Conservation (phyloP, 35 echinoderm and acorn worm species). For the Stichopus chloronotus region DNA sequence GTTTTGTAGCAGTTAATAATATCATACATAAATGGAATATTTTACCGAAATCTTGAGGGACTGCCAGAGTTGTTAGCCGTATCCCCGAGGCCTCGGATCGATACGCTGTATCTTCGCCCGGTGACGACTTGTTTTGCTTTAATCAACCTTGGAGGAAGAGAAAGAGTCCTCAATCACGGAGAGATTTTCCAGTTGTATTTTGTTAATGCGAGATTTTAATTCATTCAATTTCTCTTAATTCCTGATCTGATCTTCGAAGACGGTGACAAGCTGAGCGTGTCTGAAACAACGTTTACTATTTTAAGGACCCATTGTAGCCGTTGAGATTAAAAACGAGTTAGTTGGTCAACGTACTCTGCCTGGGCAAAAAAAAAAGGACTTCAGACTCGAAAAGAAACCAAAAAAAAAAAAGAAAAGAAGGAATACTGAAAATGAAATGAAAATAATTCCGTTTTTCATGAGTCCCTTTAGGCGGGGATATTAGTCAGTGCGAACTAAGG, state of each 20-base stretch:
- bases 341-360: constrained; percentile 38
- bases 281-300: constrained; percentile 44
- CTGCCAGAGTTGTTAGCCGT: constrained; percentile 32
- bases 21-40: constrained; percentile 56
- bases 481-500: background rate
- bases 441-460: background rate
- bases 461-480: background rate
- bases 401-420: background rate
- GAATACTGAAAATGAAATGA: background rate
- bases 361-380: background rate
- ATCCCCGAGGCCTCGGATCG: constrained; percentile 44
- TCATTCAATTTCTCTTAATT: constrained; percentile 49
- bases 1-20: constrained; percentile 52
- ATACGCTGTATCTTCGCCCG: background rate
- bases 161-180: constrained; percentile 14
- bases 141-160: constrained; percentile 41
- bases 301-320: constrained; percentile 10
- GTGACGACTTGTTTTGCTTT: constrained; percentile 37
- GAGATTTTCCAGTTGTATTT: constrained; percentile 55
- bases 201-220: constrained; percentile 40
- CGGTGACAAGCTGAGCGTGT: constrained; percentile 39
- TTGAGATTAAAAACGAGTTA: constrained; percentile 41
- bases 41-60: constrained; percentile 45
- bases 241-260: constrained; percentile 18
- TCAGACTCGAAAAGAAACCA: background rate